Evolutionary conservation across 2,113 vertebrate genomes (phyloP).

Genomic region (Cyanoramphus novaezelandiae): DNA sequence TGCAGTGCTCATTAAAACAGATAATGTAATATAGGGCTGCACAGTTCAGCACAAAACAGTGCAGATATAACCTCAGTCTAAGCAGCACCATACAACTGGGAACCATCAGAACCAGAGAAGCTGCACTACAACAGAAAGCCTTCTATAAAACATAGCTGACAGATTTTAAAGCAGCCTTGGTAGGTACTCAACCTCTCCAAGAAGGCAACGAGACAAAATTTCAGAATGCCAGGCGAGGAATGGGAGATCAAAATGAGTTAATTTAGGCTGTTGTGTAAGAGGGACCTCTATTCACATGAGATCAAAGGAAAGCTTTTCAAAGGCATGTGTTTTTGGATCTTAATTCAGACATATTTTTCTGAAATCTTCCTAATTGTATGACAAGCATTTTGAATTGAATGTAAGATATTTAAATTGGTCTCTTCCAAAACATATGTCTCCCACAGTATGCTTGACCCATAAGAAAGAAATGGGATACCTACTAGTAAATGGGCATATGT

Average conservation of each 20-base stretch:
- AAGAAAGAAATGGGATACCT: background rate
- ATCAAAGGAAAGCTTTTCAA: background rate
- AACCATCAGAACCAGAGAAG: background rate
- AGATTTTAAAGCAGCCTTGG: background rate
- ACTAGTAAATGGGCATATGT: background rate
- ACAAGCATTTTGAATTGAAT: background rate
- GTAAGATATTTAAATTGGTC: background rate
- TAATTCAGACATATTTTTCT: background rate
- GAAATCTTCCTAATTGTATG: background rate
- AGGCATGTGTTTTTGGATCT: background rate
- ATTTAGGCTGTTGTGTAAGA: background rate
- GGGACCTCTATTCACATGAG: background rate
- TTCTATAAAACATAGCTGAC: background rate
- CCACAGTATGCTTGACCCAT: background rate
- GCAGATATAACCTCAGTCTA: background rate
- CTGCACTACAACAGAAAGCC: background rate
- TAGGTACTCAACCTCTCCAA: background rate
- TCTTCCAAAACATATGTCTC: background rate
- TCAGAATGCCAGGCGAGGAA: background rate
- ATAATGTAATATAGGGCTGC: accelerated
- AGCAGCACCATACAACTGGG: background rate
- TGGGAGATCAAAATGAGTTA: background rate
- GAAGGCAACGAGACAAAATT: background rate
- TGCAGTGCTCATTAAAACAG: background rate
- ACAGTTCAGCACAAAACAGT: background rate